Evolutionary conservation across 2,888 invertebrate species (phyloP).

Genomic region (Dicyrtoma fusca): DNA sequence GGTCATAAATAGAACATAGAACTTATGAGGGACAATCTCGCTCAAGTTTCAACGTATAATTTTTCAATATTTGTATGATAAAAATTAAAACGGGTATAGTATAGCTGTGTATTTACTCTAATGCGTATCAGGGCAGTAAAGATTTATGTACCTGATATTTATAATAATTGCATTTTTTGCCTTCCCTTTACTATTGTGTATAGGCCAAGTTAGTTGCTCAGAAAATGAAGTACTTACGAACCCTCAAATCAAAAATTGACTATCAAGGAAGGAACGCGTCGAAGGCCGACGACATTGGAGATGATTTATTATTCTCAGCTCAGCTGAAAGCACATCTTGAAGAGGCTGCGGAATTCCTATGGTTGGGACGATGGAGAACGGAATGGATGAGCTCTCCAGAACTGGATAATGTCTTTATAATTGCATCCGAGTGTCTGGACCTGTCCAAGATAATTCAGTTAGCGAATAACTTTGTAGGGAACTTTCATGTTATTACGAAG

Average conservation of each 20-base stretch:
- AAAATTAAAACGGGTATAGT: not conserved
- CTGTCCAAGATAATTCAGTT: conserved; percentile 28
- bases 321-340: conserved; percentile 9
- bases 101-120: not conserved
- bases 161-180: too few relatives aligned
- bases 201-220: conserved; percentile 49
- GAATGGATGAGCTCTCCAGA: conserved; percentile 11
- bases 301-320: too few relatives aligned
- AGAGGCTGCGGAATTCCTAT: conserved; percentile 20
- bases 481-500: not conserved
- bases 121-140: too few relatives aligned
- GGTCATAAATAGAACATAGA: too few relatives aligned
- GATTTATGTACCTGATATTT: too few relatives aligned
- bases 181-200: too few relatives aligned
- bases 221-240: conserved; percentile 46
- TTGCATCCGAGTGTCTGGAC: conserved; percentile 22
- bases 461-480: conserved; percentile 26
- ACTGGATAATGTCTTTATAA: conserved; percentile 2
- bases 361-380: conserved; percentile 4
- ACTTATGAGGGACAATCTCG: too few relatives aligned
- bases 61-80: too few relatives aligned
- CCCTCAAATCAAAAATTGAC: conserved; percentile 13
- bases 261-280: conserved; percentile 16
- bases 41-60: too few relatives aligned
- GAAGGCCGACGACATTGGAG: too few relatives aligned